Evolutionary conservation across 2,888 invertebrate species (phyloP).

Genomic region (Zaprionus lineosus): DNA sequence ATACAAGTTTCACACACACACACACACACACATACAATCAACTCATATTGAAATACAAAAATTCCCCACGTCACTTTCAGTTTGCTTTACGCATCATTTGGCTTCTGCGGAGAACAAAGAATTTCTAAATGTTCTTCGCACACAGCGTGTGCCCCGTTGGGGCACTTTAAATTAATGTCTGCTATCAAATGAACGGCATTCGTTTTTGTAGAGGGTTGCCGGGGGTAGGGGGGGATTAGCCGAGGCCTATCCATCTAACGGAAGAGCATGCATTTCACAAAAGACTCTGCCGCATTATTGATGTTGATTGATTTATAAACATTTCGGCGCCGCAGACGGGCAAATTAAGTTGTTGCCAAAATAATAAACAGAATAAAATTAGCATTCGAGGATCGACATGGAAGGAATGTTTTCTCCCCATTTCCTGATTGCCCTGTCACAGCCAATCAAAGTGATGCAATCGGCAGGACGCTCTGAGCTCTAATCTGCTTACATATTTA

Average conservation of each 20-base stretch:
- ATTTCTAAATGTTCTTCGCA: conserved; percentile 42
- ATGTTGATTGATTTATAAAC: conserved; percentile 80
- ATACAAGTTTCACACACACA: too few species aligned
- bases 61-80: too few species aligned
- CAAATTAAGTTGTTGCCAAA: conserved; percentile 72
- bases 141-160: conserved; percentile 38
- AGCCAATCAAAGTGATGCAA: conserved; percentile 31
- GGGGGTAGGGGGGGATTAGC: too few species aligned
- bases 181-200: neutral
- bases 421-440: too few species aligned
- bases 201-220: too few species aligned
- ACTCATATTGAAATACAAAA: too few species aligned
- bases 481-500: conserved; percentile 70
- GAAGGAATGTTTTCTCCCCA: too few species aligned
- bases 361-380: conserved; percentile 77
- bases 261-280: conserved; percentile 24
- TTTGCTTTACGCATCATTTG: conserved; percentile 32
- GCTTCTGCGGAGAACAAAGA: conserved; percentile 22
- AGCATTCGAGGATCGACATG: conserved; percentile 61
- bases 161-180: conserved; percentile 25
- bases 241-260: conserved; percentile 58
- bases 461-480: conserved; percentile 12
- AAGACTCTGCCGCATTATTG: conserved; percentile 57
- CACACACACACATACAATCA: too few species aligned
- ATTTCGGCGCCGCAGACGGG: conserved; percentile 51